phyloP scores from a whole-genome alignment of 2,113 vertebrate species.

The Leuciscus idus region DNA sequence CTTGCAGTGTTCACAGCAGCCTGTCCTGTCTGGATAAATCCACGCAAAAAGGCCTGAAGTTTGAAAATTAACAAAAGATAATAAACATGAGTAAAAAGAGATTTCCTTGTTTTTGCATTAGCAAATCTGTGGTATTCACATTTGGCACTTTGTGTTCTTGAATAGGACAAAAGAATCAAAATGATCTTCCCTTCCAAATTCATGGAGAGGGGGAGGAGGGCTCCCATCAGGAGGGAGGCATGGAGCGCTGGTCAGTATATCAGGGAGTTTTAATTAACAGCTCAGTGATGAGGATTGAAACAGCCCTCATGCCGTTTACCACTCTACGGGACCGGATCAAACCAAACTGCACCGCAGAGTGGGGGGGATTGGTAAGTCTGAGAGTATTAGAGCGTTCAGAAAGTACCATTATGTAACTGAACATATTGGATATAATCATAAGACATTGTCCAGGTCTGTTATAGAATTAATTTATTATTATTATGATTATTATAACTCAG shows the following conservation, averaged over 20 bases:
- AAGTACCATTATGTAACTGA: not conserved
- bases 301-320: conserved; percentile 32
- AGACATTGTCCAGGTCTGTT: not conserved
- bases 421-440: not conserved
- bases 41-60: not conserved
- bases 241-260: conserved; percentile 36
- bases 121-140: not conserved
- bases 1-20: not conserved
- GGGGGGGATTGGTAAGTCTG: not conserved
- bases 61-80: not conserved
- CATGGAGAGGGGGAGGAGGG: conserved; percentile 1
- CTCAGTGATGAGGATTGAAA: conserved; percentile 42
- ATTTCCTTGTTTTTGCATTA: not conserved
- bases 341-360: not conserved
- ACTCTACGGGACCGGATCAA: conserved; percentile 20
- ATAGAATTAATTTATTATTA: not conserved
- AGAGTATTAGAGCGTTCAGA: not conserved
- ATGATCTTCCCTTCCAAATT: not conserved
- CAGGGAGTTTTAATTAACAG: conserved; percentile 48
- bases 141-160: not conserved
- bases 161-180: not conserved
- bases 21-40: conserved; percentile 5
- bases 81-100: not conserved
- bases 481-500: not conserved
- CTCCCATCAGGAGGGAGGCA: not conserved